These are phyloP conservation scores for Danio aesculapii DNA, from an alignment of 2,797 vertebrate species.

Conservation along the genomic window DNA sequence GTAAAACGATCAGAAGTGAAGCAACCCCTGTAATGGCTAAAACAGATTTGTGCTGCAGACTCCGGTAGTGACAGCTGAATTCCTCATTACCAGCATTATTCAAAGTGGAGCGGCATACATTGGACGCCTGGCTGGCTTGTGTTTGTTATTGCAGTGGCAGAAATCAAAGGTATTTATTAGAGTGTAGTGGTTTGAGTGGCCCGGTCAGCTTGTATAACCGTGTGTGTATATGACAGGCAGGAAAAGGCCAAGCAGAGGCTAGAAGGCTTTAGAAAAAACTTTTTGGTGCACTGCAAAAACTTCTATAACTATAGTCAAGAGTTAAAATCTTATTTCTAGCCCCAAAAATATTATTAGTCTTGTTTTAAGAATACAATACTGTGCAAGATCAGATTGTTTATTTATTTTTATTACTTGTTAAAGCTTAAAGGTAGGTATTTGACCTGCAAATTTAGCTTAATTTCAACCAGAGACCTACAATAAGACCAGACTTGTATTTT, in stretches of 20 bases:
- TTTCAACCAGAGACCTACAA: too few species aligned
- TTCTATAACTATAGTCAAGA: too few species aligned
- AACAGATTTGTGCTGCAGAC: conserved; percentile 15
- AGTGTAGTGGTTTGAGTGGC: conserved; percentile 29
- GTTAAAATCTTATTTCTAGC: too few species aligned
- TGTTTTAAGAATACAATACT: too few species aligned
- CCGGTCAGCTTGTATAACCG: conserved; percentile 26
- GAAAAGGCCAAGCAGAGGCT: conserved; percentile 33
- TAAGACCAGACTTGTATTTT: too few species aligned
- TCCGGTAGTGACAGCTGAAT: conserved; percentile 49
- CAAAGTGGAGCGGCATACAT: conserved; percentile 12
- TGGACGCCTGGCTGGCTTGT: background rate
- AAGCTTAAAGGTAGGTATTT: too few species aligned
- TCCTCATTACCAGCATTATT: conserved; percentile 47
- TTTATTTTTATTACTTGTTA: too few species aligned
- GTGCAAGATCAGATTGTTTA: too few species aligned
- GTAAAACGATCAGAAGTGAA: conserved; percentile 46
- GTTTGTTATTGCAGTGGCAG: conserved; percentile 42
- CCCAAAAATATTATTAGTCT: background rate
- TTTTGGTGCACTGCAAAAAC: background rate
- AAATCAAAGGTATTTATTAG: conserved; percentile 55
- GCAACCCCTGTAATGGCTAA: conserved; percentile 43
- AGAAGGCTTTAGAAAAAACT: background rate
- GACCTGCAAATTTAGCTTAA: too few species aligned
- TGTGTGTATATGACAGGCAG: conserved; percentile 19